Base-by-base conservation (phyloP, 2,888 invertebrate species). In the Dioctria linearis region DNA sequence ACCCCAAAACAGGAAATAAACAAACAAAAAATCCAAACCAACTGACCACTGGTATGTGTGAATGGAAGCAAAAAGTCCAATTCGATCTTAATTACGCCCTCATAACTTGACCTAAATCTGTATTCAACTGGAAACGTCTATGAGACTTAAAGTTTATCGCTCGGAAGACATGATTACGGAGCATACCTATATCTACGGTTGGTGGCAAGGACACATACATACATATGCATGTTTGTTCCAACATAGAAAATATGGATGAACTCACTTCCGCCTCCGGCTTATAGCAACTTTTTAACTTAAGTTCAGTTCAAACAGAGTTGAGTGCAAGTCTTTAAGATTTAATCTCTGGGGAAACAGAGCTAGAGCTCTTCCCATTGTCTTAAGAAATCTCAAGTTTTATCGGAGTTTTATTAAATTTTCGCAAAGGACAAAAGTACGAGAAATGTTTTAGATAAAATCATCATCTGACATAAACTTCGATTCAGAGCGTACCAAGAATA, bases 321-420 rank as follows among this genome's bases (percentile, higher is more conserved):
- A 73, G 73, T 73, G 42, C 13, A 42, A 57, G 42, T 73, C 42
- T 51, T 40, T 25, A 13, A n/a, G 73, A 73, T 73, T 40, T 73
- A 57, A 73, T 73, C 73, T 57, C 42, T n/a, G 49, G 11, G 6
- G 54, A 42, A 59, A 37, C 25, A 1, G 25, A 25, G 25, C 25
- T 25, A 25, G 11, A 13, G n/a, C 42, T 73, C 40, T 57, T 5
- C n/a, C 40, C 57, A 73, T 73, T 73, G 73, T 73, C 73, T 73
- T 73, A 13, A 39, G 39, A 25, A 73, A 59, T 57, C 54, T 73
- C 57, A 57, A 73, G 40, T 59, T 57, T 51, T 57, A 4, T 42
- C 37, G 5, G 13, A 51, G 39, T 73, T 59, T 42, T 54, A 59
- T 51, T 54, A 13, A 25, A 73, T 42, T 73, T 40, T 73, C 49